Evolutionary conservation across 2,888 invertebrate genomes (phyloP), one percentile per base, ranked within the genome.

Genomic region (Torymus auratus): DNA sequence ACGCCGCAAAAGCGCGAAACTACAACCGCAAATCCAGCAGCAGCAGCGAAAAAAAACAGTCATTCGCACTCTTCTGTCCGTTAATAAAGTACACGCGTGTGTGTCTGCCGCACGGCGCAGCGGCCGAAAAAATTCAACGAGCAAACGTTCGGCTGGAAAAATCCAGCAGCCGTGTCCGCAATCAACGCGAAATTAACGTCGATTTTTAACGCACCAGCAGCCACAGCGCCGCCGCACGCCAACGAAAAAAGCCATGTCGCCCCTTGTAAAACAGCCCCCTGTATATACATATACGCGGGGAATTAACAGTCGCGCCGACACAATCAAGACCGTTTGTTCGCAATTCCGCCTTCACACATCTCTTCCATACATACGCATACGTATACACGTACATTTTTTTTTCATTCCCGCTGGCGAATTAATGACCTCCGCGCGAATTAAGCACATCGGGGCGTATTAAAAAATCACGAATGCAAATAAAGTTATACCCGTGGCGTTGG

Each of bases 311-410:
- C 69, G 53, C 41, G 79, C 58, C 60, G 74, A 70, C 70, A 80
- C 80, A 80, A 80, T 80, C 80, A 80, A 72, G 71, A 13, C 15
- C 80, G 71, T 76, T 72, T 72, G 76, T 71, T 61, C 67, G 72
- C 58, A 56, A 64, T 70, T 77, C 52, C 50, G n/a, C n/a, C 41
- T 41, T 60, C 61, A 61, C 50, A 62, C 7, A 41, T 41, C 41
- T 41, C 41, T 41, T 7, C 41, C 41, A 41, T 41, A 7, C 7
- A 41, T 41, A 41, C 7, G 7, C 41, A 28, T 7, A 41, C 41
- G 41, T 7, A 10, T 7, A 7, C 7, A 41, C 7, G 7, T 10
- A 10, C 41, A 7, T 10, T 41, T 41, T 41, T 41, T 41, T 41
- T 41, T 75, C 41, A 10, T 17, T 50, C 20, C 7, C 11, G 52